Base-by-base conservation (phyloP, 2,888 invertebrate genomes). In the Auanema freiburgensis region DNA sequence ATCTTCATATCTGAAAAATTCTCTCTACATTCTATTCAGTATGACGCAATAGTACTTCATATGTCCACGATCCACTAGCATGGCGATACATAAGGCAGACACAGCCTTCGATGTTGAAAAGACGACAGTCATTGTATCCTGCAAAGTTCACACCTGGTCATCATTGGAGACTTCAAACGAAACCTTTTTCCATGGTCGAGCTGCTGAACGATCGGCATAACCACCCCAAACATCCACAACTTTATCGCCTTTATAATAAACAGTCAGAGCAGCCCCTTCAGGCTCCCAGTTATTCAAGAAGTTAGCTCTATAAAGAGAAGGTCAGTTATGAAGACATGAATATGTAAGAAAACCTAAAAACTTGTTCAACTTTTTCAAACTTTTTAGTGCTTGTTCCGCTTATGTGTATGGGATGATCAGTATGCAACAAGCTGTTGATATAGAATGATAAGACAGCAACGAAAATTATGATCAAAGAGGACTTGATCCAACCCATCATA, bases 211-310 rank as follows among this genome's bases (percentile, higher is more conserved):
- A 51, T 80, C 80, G 1, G 84, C 84, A 67, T 83, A 84, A 6
- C 86, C 86, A 57, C 85, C 86, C 85, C 85, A 85, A n/a, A 86
- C 55, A 67, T 86, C 84, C 5, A 85, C 84, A 59, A 74, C 74
- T 44, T 67, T 69, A 24, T 50, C 54, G 14, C 84, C 85, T 66
- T 80, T 79, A 67, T 84, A 79, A 63, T 84, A 86, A 8, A 84
- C 85, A 16, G 75, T 67, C 69, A 86, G 84, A 43, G 83, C 81
- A 1, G 80, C 84, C 14, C 81, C 81, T 14, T 74, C 70, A 49
- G 73, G 74, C 61, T 85, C 85, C 79, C 77, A 81, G 33, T 78
- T 74, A 43, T 69, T 43, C 8, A 66, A 53, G 21, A 80, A 70
- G 57, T 81, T 81, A 25, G 65, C 16, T 49, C 80, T 70, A 78